These are phyloP conservation scores for Drepana arcuata DNA, from an alignment of 1,140 invertebrate species.

Conservation along the genomic window DNA sequence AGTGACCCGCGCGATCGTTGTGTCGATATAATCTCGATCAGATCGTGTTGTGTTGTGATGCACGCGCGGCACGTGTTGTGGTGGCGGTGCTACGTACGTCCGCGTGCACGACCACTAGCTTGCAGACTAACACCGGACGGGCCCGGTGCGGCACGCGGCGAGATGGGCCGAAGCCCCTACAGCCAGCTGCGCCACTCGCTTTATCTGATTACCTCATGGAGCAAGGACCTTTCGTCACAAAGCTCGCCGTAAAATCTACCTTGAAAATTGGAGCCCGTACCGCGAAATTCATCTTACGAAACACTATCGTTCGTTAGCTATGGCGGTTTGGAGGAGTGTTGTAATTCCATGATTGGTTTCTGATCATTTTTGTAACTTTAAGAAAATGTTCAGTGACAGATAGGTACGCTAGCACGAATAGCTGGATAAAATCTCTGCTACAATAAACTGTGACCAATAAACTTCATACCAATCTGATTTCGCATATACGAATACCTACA, in stretches of 20 bases:
- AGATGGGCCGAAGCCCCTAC: constrained; percentile 48
- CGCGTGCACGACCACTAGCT: constrained; percentile 50
- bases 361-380: neutral
- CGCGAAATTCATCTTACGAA: constrained; percentile 43
- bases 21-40: constrained; percentile 26
- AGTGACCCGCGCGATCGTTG: constrained; percentile 30
- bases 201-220: constrained; percentile 62
- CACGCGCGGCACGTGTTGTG: constrained; percentile 18
- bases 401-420: neutral
- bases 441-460: constrained; percentile 1
- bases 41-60: constrained; percentile 16
- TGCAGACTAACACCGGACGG: constrained; percentile 44
- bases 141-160: constrained; percentile 21
- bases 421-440: neutral
- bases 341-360: constrained; percentile 1
- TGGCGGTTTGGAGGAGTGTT: constrained; percentile 3
- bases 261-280: constrained; percentile 45
- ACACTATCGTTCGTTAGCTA: constrained; percentile 4
- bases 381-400: neutral
- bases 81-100: constrained; percentile 32
- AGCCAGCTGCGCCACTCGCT: constrained; percentile 36
- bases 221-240: constrained; percentile 66
- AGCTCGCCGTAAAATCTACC: constrained; percentile 59
- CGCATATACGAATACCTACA: no score
- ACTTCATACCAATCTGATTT: no score